Evolutionary conservation across 1,140 invertebrate species (phyloP).

Genomic region (Grapholita molesta): DNA sequence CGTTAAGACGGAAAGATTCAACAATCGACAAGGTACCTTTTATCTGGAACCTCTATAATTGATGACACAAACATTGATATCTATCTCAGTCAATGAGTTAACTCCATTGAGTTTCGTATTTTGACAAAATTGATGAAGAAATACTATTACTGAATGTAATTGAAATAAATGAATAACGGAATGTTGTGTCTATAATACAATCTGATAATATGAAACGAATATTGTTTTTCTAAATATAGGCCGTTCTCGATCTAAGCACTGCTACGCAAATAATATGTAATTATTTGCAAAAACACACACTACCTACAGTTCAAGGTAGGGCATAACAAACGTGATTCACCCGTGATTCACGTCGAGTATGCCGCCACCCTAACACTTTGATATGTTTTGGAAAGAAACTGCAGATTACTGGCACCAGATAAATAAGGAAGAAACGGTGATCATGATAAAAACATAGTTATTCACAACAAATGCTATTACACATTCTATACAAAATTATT

Average conservation of each 20-base stretch:
- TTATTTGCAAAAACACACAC: not conserved
- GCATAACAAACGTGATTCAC: not conserved
- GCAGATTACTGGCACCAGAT: conserved; percentile 48
- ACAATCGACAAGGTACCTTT: not conserved
- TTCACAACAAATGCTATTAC: conserved; percentile 51
- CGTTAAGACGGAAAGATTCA: not conserved
- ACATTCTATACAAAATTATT: conserved; percentile 52
- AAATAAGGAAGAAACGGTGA: conserved; percentile 37
- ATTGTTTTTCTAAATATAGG: not conserved
- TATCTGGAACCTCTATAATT: not conserved
- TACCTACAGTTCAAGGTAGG: not conserved
- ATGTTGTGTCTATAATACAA: not conserved
- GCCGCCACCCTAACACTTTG: conserved; percentile 25
- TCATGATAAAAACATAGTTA: conserved; percentile 38
- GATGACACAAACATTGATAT: not conserved
- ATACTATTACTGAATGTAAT: not conserved
- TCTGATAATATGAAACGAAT: not conserved
- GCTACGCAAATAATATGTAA: not conserved
- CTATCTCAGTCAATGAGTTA: conserved; percentile 8
- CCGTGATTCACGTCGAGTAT: not conserved
- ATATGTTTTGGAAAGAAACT: conserved; percentile 42
- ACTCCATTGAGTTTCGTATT: not conserved
- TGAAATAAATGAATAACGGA: conserved; percentile 7
- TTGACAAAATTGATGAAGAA: conserved; percentile 3
- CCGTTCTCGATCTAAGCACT: not conserved